Evolutionary conservation across 2,797 vertebrate genomes (phyloP).

Genomic region (Melanotaenia maccullochi): DNA sequence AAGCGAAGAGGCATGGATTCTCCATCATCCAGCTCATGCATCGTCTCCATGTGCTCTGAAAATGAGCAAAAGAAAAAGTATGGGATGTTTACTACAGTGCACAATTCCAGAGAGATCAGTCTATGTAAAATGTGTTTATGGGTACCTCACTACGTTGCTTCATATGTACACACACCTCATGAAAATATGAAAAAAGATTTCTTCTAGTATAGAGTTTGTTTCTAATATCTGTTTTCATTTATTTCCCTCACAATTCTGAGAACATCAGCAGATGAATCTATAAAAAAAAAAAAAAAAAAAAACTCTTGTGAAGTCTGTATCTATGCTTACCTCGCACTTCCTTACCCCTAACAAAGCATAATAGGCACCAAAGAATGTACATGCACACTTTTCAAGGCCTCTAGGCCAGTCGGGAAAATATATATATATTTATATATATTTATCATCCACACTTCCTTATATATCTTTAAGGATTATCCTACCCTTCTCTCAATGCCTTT

Average conservation of each 20-base stretch:
- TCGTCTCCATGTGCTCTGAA: slow-evolving; percentile 90
- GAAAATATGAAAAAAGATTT: neutral
- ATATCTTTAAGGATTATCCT: slow-evolving; percentile 66
- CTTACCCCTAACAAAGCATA: slow-evolving; percentile 14
- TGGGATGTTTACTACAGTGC: slow-evolving; percentile 8
- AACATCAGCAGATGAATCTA: slow-evolving; percentile 1
- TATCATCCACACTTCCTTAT: slow-evolving; percentile 56
- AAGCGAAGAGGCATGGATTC: slow-evolving; percentile 85
- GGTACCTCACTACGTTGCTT: neutral
- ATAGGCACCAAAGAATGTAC: slow-evolving; percentile 45
- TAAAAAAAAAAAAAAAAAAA: neutral
- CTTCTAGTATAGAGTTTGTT: neutral
- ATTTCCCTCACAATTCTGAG: neutral
- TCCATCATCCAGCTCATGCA: slow-evolving; percentile 64
- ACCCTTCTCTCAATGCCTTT: slow-evolving; percentile 71
- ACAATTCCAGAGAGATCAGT: neutral
- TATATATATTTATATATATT: slow-evolving; percentile 22
- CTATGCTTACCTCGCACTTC: slow-evolving; percentile 22
- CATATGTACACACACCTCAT: neutral
- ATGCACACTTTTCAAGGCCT: slow-evolving; percentile 31
- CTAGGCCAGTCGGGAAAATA: slow-evolving; percentile 9
- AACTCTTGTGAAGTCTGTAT: neutral
- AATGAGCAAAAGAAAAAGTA: slow-evolving; percentile 29
- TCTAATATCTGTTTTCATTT: neutral
- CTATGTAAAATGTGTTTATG: neutral